These are phyloP conservation scores for Dicrurus megarhynchus DNA, from an alignment of 2,113 vertebrate species.

Conservation along the genomic window DNA sequence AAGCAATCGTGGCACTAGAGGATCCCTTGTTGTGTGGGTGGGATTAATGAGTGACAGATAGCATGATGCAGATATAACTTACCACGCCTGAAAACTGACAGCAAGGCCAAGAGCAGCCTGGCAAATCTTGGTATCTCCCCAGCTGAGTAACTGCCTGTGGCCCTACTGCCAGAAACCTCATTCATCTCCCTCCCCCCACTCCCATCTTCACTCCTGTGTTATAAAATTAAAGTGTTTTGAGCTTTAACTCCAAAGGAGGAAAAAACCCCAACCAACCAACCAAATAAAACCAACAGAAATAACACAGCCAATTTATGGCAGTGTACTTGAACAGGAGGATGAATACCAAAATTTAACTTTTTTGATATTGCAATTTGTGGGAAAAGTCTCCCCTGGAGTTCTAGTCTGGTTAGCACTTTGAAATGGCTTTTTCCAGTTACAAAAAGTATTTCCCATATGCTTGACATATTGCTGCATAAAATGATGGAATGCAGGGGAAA, in stretches of 20 bases:
- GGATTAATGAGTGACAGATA: not conserved
- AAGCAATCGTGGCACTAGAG: not conserved
- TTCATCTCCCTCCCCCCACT: not conserved
- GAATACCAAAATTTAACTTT: not conserved
- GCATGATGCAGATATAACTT: not conserved
- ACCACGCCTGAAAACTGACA: not conserved
- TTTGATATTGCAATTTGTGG: not conserved
- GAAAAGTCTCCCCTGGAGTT: not conserved
- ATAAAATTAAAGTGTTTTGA: not conserved
- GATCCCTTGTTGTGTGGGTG: not conserved
- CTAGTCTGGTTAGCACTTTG: not conserved
- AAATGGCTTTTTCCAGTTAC: not conserved
- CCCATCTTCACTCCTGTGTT: not conserved
- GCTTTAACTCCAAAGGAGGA: not conserved
- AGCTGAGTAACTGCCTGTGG: not conserved
- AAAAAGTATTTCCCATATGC: conserved; percentile 9
- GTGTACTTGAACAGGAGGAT: not conserved
- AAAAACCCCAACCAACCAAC: not conserved
- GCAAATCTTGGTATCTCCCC: not conserved
- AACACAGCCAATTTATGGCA: not conserved
- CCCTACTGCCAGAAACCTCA: not conserved
- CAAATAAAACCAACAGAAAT: not conserved
- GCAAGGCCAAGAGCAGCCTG: not conserved
- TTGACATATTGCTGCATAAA: not conserved
- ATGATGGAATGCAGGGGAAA: not conserved